Conservation (phyloP, 2,888 invertebrate genomes). For the Acrocera orbiculus region DNA sequence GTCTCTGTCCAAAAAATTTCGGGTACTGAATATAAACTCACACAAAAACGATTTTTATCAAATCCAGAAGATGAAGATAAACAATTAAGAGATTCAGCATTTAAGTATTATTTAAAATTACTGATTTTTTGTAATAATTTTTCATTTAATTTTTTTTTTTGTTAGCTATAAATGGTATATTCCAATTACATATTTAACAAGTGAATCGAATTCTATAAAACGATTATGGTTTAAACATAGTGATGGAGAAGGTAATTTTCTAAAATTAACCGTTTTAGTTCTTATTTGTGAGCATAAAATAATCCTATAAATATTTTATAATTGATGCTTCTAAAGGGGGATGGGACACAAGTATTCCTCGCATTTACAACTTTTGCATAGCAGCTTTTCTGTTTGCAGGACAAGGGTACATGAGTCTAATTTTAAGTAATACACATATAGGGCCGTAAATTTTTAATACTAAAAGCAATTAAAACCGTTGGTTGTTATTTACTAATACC, state of each 20-base stretch:
- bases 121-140: constrained; percentile 12
- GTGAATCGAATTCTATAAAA: constrained; percentile 21
- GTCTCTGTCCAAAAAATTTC: constrained; percentile 38
- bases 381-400: too few relatives aligned
- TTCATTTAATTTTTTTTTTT: constrained; percentile 3
- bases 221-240: constrained; percentile 28
- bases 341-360: too few relatives aligned
- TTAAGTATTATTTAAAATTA: constrained; percentile 28
- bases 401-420: too few relatives aligned
- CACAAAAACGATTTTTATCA: constrained; percentile 57
- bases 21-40: constrained; percentile 38
- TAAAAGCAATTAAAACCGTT: too few relatives aligned
- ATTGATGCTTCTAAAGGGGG: too few relatives aligned
- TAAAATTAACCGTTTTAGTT: too few relatives aligned
- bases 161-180: constrained; percentile 68
- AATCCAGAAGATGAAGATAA: constrained; percentile 42
- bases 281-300: too few relatives aligned
- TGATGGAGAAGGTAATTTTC: constrained; percentile 23
- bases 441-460: too few relatives aligned
- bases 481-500: too few relatives aligned
- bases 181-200: constrained; percentile 52
- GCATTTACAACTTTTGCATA: too few relatives aligned
- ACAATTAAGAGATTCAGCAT: constrained; percentile 33
- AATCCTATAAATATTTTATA: too few relatives aligned
- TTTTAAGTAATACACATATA: too few relatives aligned